These are phyloP conservation scores for Micromesistius poutassou DNA, from an alignment of 2,797 vertebrate species.

Conservation along the genomic window DNA sequence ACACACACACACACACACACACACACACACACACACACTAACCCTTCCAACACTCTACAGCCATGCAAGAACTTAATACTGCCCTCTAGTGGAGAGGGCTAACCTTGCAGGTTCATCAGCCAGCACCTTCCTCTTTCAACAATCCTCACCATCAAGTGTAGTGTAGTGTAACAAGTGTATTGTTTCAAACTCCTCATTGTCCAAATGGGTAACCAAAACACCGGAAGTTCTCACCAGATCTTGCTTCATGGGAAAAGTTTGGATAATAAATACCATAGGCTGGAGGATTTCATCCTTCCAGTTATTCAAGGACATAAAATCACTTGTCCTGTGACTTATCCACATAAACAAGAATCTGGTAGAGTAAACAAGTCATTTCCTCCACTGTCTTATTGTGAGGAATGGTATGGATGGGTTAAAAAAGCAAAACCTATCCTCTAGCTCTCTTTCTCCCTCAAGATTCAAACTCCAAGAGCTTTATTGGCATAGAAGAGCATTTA, in stretches of 20 bases:
- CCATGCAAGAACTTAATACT: conserved; percentile 57
- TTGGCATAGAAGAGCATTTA: neutral
- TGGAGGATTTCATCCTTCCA: neutral
- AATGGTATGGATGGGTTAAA: neutral
- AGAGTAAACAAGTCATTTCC: conserved; percentile 37
- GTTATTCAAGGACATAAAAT: neutral
- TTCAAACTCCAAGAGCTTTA: neutral
- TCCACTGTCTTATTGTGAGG: neutral
- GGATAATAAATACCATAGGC: conserved; percentile 12
- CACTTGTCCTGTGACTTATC: conserved; percentile 13
- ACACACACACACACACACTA: neutral
- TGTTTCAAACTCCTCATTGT: neutral
- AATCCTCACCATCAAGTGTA: neutral
- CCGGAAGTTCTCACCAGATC: conserved; percentile 1
- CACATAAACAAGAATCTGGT: conserved; percentile 17
- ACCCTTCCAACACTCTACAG: conserved; percentile 28
- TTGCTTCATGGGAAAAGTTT: conserved; percentile 19
- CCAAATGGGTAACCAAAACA: neutral
- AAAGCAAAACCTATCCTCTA: conserved; percentile 14
- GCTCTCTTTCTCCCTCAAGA: neutral
- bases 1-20: neutral
- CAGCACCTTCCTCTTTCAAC: neutral
- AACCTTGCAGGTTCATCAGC: neutral
- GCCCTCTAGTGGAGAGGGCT: conserved; percentile 62
- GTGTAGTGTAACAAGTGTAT: neutral